Conservation (phyloP, 2,888 invertebrate genomes). For the Zygogramma bicolorata region DNA sequence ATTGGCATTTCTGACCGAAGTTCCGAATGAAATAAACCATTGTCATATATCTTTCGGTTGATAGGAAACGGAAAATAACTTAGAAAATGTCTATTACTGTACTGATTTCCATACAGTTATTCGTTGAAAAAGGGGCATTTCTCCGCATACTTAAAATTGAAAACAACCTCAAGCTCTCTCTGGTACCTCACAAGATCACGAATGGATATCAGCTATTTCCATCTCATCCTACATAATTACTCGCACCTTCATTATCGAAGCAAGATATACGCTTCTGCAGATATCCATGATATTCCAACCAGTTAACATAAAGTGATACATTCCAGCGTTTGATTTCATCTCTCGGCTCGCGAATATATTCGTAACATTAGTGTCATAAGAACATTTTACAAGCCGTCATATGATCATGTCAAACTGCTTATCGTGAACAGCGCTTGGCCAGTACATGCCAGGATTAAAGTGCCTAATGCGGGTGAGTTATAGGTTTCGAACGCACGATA, state of each 20-base stretch:
- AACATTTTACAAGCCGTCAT: slow-evolving; percentile 36
- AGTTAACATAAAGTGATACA: slow-evolving; percentile 39
- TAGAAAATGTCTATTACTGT: no score
- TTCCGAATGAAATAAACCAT: no score
- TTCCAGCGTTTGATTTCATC: slow-evolving; percentile 38
- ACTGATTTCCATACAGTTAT: no score
- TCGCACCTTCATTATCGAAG: neutral
- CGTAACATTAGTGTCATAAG: slow-evolving; percentile 40
- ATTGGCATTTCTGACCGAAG: no score
- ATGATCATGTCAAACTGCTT: slow-evolving; percentile 42
- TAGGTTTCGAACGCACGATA: slow-evolving; percentile 8
- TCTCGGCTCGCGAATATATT: slow-evolving; percentile 32
- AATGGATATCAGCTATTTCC: no score
- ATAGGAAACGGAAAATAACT: no score
- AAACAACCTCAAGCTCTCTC: no score
- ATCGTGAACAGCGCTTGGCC: slow-evolving; percentile 41
- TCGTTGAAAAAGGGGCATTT: no score
- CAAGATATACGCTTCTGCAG: neutral
- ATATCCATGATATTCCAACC: slow-evolving; percentile 22
- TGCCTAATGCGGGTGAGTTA: slow-evolving; percentile 32
- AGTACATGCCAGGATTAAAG: slow-evolving; percentile 32
- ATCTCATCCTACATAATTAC: no score
- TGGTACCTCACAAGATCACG: no score
- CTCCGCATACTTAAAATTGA: no score
- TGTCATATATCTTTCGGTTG: no score